Evolutionary conservation across 37 sponge, comb jelly and placozoan genomes (phyloP).

Genomic region (Axinella damicornis): DNA sequence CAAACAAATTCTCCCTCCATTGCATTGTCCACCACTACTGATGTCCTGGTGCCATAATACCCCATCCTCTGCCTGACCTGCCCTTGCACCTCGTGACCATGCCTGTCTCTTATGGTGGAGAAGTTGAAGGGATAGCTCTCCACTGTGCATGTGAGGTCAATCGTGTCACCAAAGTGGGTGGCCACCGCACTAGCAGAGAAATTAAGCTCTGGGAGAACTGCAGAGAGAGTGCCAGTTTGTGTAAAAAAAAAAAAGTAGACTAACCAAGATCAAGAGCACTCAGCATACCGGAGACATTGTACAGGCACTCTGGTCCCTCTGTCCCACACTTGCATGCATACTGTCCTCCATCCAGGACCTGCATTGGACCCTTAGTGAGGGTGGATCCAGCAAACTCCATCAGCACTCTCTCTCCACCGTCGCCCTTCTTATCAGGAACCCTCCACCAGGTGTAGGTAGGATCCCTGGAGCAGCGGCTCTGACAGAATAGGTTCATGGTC

Average conservation of each 20-base stretch:
- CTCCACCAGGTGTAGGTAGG: not conserved
- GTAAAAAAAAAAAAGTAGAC: not conserved
- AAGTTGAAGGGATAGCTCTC: conserved; percentile 16
- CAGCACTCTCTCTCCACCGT: not conserved
- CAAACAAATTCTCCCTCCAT: conserved; percentile 32
- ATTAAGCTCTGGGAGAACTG: conserved; percentile 39
- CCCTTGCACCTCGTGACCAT: not conserved
- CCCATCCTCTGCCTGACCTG: not conserved
- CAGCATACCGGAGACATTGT: conserved; percentile 22
- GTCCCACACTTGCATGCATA: conserved; percentile 25
- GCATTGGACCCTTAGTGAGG: not conserved
- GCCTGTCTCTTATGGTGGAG: not conserved
- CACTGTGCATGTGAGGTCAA: conserved; percentile 31
- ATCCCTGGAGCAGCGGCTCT: conserved; percentile 12
- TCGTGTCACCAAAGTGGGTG: conserved; percentile 8
- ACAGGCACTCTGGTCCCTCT: conserved; percentile 10
- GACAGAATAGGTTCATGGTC: conserved; percentile 7
- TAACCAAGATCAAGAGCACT: too few species aligned
- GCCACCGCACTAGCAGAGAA: conserved; percentile 8
- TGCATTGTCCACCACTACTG: not conserved
- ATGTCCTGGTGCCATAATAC: not conserved
- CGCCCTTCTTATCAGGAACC: not conserved
- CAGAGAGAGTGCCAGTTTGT: not conserved
- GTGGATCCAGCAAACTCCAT: not conserved
- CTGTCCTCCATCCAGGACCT: conserved; percentile 8